Conservation (phyloP, 35 echinoderm and acorn worm genomes). For the Ophiothrix spiculata region DNA sequence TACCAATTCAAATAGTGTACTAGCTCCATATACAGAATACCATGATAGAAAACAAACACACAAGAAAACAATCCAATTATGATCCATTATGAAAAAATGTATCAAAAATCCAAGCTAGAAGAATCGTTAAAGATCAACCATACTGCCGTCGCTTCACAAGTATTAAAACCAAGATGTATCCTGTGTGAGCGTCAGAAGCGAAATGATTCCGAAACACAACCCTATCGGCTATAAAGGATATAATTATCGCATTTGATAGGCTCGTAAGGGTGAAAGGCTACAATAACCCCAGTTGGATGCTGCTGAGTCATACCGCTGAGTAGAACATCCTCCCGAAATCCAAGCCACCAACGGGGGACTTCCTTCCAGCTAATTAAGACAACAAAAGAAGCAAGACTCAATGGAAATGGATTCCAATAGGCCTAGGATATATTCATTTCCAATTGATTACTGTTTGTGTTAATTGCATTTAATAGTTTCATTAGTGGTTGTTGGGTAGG, state of each 20-base stretch:
- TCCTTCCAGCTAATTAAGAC: not conserved
- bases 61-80: too few species aligned
- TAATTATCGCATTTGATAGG: not conserved
- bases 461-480: constrained; percentile 4
- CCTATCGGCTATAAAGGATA: not conserved
- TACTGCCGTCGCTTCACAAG: too few species aligned
- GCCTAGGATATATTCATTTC: not conserved
- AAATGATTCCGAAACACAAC: too few species aligned
- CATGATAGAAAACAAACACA: too few species aligned
- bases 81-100: too few species aligned
- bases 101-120: too few species aligned
- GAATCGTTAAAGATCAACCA: too few species aligned
- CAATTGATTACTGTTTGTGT: not conserved
- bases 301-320: not conserved
- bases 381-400: not conserved
- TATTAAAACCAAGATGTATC: too few species aligned
- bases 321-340: not conserved
- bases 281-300: not conserved
- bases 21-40: too few species aligned
- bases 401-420: not conserved
- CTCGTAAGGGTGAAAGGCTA: not conserved
- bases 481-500: not conserved
- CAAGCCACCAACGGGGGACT: not conserved
- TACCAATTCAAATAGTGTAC: too few species aligned
- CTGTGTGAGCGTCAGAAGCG: too few species aligned